These are phyloP conservation scores for Drosophila erecta DNA, from an alignment of 1,140 invertebrate species.

Conservation along the genomic window DNA sequence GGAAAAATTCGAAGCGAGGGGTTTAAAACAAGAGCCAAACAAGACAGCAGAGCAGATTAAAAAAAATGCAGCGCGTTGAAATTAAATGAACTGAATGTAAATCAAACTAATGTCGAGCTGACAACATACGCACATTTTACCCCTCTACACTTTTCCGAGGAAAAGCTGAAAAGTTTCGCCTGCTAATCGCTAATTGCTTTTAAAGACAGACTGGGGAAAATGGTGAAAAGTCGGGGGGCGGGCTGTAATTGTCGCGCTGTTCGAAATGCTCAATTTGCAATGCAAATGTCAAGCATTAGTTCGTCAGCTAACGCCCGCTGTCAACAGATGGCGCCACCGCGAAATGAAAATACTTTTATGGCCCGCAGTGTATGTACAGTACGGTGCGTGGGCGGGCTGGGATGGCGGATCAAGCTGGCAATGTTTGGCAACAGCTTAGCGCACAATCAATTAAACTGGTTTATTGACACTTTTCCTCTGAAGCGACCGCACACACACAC, in stretches of 20 bases:
- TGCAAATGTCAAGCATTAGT: conserved; percentile 81
- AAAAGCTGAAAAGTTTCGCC: conserved; percentile 70
- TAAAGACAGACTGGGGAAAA: conserved; percentile 47
- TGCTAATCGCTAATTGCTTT: conserved; percentile 81
- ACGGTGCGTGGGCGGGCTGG: background rate
- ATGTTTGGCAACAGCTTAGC: conserved; percentile 78
- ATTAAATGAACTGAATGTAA: conserved; percentile 60
- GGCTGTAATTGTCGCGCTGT: conserved; percentile 77
- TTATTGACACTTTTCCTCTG: conserved; percentile 69
- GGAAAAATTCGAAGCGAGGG: conserved; percentile 25
- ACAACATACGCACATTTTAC: conserved; percentile 40
- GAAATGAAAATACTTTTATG: conserved; percentile 55
- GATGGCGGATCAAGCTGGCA: conserved; percentile 21
- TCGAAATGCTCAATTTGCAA: conserved; percentile 80
- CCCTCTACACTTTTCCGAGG: conserved; percentile 11
- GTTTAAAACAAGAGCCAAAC: conserved; percentile 4
- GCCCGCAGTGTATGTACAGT: conserved; percentile 3
- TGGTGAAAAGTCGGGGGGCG: background rate
- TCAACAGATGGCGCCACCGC: conserved; percentile 31
- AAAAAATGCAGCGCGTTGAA: conserved; percentile 27
- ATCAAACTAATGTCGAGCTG: conserved; percentile 66
- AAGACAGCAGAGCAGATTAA: conserved; percentile 11
- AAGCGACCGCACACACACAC: conserved; percentile 11
- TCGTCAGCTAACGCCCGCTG: conserved; percentile 41
- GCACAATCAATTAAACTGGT: conserved; percentile 80